A percentile compares a stretch with the other conserved stretches of the same genome.
Evolutionary conservation across 1,140 invertebrate genomes (phyloP).

Genomic region (Harlomillsia oculata): DNA sequence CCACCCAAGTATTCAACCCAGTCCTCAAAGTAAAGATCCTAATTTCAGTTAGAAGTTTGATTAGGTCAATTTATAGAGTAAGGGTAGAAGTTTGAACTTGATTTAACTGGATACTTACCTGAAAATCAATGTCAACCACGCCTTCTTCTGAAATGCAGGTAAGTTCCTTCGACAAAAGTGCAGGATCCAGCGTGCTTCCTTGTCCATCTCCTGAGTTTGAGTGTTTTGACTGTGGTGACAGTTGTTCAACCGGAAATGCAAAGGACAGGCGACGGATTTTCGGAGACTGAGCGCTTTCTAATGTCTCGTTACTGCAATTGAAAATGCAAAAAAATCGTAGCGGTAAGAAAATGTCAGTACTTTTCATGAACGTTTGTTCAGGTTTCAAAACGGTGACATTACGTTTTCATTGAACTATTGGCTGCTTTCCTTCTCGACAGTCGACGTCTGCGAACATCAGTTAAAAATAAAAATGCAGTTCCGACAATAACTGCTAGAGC

Average conservation of each 20-base stretch:
- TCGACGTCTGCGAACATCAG: slow-evolving; percentile 63
- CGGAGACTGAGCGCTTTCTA: slow-evolving; percentile 26
- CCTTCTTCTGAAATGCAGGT: slow-evolving; percentile 80
- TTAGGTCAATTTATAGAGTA: too few species aligned
- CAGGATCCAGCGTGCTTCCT: slow-evolving; percentile 24
- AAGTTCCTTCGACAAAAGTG: slow-evolving; percentile 46
- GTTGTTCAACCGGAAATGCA: slow-evolving; percentile 29
- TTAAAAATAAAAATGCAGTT: slow-evolving; percentile 64
- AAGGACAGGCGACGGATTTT: slow-evolving; percentile 28
- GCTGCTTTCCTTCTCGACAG: slow-evolving; percentile 39
- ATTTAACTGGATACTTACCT: slow-evolving; percentile 17
- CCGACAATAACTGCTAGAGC: slow-evolving; percentile 64
- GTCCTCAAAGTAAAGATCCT: slow-evolving; percentile 68
- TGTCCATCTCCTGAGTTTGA: slow-evolving; percentile 24
- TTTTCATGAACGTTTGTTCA: background rate
- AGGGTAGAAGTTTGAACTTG: background rate
- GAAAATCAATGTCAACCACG: slow-evolving; percentile 70
- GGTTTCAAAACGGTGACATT: background rate
- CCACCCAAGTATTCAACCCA: slow-evolving; percentile 59
- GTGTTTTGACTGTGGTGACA: slow-evolving; percentile 30
- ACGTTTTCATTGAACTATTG: slow-evolving; percentile 35
- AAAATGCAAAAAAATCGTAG: slow-evolving; percentile 13
- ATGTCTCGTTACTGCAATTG: slow-evolving; percentile 27
- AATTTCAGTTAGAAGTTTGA: too few species aligned
- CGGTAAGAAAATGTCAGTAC: background rate